Evolutionary conservation across 2,797 vertebrate genomes (phyloP), one percentile per base, ranked within the genome.

Genomic region (Staurois parvus): DNA sequence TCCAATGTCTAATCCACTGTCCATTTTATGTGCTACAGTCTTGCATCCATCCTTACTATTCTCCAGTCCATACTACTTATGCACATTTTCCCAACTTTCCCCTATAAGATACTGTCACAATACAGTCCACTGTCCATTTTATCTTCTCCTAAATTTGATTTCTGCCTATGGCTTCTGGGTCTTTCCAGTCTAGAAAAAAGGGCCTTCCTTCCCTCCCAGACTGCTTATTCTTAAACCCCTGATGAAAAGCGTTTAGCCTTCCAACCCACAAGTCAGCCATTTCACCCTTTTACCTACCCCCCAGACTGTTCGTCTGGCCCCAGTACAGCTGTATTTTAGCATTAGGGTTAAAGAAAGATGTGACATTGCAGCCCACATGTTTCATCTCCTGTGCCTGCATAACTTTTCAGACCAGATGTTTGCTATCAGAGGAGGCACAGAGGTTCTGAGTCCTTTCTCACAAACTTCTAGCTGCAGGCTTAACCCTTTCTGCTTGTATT

Each of bases 341-440:
- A 67, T 30, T 45, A 48, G 73, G 64, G 74, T 77, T 45, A 72
- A 78, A 34, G 3, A 37, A 73, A 64, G 76, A 45, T 73, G 37
- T 66, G 52, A 85, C 69, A 73, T 72, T 52, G 52, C 59, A 62
- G 45, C 48, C 78, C 84, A 76, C 84, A 76, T 81, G 84, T 77
- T 62, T 82, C 67, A 10, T 72, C 45, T 77, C 79, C 72, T 70
- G 77, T 2, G 64, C 32, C 64, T 85, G 70, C 28, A 40, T 28
- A 81, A 24, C 45, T 26, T 70, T 75, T 15, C 66, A n/a, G 7
- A 70, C 30, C 84, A 86, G 84, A 77, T 86, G 84, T 81, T 82
- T 66, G 66, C 79, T 72, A 70, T 85, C 78, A 81, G 48, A 69
- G 2, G 24, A 81, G 78, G 29, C 29, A 48, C 52, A 72, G n/a